phyloP scores from a whole-genome alignment of 2,797 vertebrate genomes.

The Pangasius sanitwongsei region DNA sequence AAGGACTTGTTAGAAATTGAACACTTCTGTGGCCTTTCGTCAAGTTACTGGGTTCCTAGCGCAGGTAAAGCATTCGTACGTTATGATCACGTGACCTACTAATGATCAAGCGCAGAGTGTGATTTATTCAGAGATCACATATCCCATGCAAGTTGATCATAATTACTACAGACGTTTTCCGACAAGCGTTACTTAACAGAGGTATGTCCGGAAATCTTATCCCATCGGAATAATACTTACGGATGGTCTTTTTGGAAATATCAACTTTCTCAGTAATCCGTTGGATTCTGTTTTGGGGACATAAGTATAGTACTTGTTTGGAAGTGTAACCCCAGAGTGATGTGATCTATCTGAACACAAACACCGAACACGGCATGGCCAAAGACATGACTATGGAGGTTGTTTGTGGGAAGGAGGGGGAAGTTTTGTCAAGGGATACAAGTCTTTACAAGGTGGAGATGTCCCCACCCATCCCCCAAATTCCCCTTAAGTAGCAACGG shows the following conservation, averaged over 20 bases:
- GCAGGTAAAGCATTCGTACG: not conserved
- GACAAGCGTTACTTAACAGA: not conserved
- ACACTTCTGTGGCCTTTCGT: not conserved
- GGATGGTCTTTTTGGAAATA: not conserved
- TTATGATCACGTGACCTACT: not conserved
- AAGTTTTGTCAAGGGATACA: constrained; percentile 65
- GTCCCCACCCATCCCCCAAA: constrained; percentile 61
- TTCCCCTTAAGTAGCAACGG: constrained; percentile 63
- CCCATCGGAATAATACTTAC: not conserved
- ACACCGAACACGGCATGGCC: not conserved
- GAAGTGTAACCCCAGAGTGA: not conserved
- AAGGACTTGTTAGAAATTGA: not conserved
- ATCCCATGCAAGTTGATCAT: not conserved
- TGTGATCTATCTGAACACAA: not conserved
- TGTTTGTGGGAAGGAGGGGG: constrained; percentile 14
- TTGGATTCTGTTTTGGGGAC: not conserved
- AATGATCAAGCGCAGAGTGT: not conserved
- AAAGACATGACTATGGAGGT: constrained; percentile 23
- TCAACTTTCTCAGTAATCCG: not conserved
- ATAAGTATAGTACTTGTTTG: no score
- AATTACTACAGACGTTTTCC: not conserved
- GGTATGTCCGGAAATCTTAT: not conserved
- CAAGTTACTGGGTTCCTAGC: not conserved
- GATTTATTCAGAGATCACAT: not conserved
- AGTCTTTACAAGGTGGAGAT: constrained; percentile 69